Percentiles rank a stretch among this genome's conserved stretches.
These are phyloP conservation scores for Lypha dubia DNA, from an alignment of 2,888 invertebrate genomes.

Conservation along the genomic window DNA sequence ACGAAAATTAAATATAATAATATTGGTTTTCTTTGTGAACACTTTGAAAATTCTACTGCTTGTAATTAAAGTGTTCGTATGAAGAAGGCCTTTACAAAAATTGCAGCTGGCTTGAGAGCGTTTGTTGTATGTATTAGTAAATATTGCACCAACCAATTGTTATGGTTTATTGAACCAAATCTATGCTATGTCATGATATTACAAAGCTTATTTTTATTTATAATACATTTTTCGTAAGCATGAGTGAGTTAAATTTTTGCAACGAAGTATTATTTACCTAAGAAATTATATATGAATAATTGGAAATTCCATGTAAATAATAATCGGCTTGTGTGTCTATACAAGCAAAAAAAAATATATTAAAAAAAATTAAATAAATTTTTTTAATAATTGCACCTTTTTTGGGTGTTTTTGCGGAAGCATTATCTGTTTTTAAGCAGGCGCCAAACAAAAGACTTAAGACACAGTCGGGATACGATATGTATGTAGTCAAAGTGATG, in stretches of 20 bases:
- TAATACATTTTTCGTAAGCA: slow-evolving; percentile 28
- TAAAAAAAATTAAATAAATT: neutral
- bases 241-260: slow-evolving; percentile 41
- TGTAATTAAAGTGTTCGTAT: neutral
- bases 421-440: neutral
- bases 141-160: slow-evolving; percentile 55
- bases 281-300: neutral
- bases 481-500: neutral
- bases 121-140: neutral
- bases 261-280: neutral
- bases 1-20: neutral
- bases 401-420: slow-evolving; percentile 28
- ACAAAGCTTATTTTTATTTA: neutral
- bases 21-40: neutral
- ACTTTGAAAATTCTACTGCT: neutral
- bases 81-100: slow-evolving; percentile 22
- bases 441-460: slow-evolving; percentile 35
- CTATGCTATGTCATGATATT: slow-evolving; percentile 59
- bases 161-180: slow-evolving; percentile 70
- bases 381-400: neutral
- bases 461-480: neutral
- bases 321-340: neutral
- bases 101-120: neutral
- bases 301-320: slow-evolving; percentile 4
- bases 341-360: neutral